Evolutionary conservation across 1,140 invertebrate genomes (phyloP).

Genomic region (Aplysia californica): DNA sequence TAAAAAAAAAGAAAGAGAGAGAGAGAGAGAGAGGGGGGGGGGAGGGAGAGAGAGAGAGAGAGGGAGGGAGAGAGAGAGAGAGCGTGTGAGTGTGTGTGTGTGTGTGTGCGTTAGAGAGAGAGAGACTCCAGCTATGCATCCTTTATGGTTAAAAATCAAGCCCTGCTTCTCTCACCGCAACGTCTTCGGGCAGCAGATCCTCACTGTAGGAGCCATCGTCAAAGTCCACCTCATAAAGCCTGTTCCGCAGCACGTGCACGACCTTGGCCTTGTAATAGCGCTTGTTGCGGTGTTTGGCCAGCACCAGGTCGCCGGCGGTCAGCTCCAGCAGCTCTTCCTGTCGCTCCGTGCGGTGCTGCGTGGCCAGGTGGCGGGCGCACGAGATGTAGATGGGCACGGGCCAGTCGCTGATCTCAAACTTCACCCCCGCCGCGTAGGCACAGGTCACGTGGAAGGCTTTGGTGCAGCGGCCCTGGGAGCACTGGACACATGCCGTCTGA

Average conservation of each 20-base stretch:
- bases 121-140: too few species aligned
- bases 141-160: too few species aligned
- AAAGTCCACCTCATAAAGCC: conserved; percentile 76
- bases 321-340: conserved; percentile 45
- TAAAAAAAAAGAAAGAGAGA: too few species aligned
- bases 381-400: conserved; percentile 70
- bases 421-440: conserved; percentile 67
- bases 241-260: conserved; percentile 67
- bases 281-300: conserved; percentile 76
- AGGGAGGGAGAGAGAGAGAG: too few species aligned
- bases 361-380: conserved; percentile 65
- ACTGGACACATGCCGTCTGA: conserved; percentile 65
- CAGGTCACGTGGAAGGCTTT: conserved; percentile 71
- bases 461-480: conserved; percentile 66
- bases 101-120: too few species aligned
- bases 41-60: too few species aligned
- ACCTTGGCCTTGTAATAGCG: conserved; percentile 75
- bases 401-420: conserved; percentile 68
- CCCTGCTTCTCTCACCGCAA: conserved; percentile 62
- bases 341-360: conserved; percentile 30
- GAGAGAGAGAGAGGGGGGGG: too few species aligned
- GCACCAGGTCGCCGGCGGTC: conserved; percentile 68
- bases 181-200: conserved; percentile 71
- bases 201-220: conserved; percentile 76
- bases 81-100: too few species aligned